phyloP scores from a whole-genome alignment of 92 coral and sea anemone species.

The Palythoa caribaeorum region DNA sequence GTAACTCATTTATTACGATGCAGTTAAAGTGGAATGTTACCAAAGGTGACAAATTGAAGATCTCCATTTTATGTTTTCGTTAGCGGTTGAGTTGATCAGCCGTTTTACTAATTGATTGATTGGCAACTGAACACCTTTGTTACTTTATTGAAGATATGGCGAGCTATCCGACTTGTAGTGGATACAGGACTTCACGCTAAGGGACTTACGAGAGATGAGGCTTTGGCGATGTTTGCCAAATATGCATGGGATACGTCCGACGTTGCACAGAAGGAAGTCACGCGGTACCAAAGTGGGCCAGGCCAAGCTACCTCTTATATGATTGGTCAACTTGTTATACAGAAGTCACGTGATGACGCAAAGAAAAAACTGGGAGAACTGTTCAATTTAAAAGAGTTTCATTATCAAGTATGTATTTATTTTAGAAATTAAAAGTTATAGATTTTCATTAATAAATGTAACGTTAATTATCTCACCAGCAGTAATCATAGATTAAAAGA shows the following conservation, averaged over 20 bases:
- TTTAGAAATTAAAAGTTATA: neutral
- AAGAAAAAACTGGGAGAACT: conserved; percentile 46
- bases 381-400: conserved; percentile 74
- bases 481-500: no score
- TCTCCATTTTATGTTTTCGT: no score
- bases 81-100: neutral
- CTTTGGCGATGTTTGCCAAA: conserved; percentile 75
- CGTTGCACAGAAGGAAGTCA: conserved; percentile 79
- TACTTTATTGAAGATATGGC: conserved; percentile 74
- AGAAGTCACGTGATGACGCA: conserved; percentile 62
- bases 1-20: no score
- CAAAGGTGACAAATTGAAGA: no score
- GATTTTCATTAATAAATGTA: neutral
- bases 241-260: conserved; percentile 97
- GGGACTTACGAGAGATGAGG: conserved; percentile 78
- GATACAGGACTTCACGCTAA: conserved; percentile 93
- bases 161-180: conserved; percentile 86
- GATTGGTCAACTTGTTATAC: conserved; percentile 79
- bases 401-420: conserved; percentile 61
- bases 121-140: neutral
- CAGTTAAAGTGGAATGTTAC: no score
- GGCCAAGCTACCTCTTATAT: conserved; percentile 84
- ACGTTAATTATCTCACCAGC: no score
- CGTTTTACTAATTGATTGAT: neutral
- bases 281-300: conserved; percentile 84